A percentile compares a stretch with the other conserved stretches of the same genome.
Conservation (phyloP, 1,140 invertebrate genomes). For the Bombus confusus region DNA sequence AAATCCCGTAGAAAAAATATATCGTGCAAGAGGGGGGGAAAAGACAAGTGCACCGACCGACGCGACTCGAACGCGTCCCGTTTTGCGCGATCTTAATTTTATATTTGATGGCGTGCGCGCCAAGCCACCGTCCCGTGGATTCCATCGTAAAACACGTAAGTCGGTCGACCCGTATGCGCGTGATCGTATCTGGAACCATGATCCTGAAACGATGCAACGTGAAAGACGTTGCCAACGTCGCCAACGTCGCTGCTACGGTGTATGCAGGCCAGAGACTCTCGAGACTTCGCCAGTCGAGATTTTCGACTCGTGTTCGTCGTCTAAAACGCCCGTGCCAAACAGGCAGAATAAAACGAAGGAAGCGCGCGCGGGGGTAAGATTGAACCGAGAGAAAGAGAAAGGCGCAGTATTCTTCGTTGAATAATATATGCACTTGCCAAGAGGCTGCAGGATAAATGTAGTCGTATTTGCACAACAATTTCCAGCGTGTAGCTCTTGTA, state of each 20-base stretch:
- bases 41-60: background rate
- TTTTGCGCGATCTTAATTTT: conserved; percentile 39
- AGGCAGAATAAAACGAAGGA: background rate
- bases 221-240: conserved; percentile 23
- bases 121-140: background rate
- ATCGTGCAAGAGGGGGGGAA: background rate
- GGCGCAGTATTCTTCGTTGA: conserved; percentile 57
- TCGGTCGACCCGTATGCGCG: background rate
- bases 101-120: conserved; percentile 12
- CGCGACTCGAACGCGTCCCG: conserved; percentile 10
- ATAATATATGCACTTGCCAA: conserved; percentile 64
- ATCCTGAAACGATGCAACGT: conserved; percentile 13
- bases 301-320: conserved; percentile 3
- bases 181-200: conserved; percentile 32
- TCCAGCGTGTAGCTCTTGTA: conserved; percentile 52
- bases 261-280: background rate
- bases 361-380: background rate
- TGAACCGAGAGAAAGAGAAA: conserved; percentile 39
- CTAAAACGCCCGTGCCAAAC: conserved; percentile 22
- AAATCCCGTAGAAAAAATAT: background rate
- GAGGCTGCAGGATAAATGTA: conserved; percentile 63
- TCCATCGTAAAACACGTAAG: conserved; percentile 17
- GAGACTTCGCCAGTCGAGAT: conserved; percentile 14
- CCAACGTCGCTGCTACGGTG: conserved; percentile 1
- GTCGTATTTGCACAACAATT: conserved; percentile 67